Evolutionary conservation across 2,113 vertebrate species (phyloP).

Genomic region (human): DNA sequence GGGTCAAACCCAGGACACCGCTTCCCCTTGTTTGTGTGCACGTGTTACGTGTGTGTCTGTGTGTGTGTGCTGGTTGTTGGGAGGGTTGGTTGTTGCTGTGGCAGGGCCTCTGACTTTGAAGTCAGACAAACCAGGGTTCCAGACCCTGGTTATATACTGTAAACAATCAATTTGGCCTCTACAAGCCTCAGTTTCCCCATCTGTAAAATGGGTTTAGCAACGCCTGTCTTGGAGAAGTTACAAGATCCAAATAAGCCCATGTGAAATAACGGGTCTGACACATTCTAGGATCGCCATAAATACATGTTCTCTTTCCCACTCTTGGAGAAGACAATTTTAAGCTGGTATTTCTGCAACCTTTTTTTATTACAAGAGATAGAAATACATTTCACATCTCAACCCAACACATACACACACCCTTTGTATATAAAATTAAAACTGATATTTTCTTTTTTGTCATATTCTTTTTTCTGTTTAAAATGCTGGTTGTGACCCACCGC

Average conservation of each 20-base stretch:
- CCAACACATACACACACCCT: neutral
- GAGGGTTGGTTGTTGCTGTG: neutral
- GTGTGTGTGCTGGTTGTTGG: neutral
- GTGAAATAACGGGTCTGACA: neutral
- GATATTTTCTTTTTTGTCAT: constrained; percentile 34
- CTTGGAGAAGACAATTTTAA: neutral
- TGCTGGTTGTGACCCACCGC: neutral
- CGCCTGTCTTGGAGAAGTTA: neutral
- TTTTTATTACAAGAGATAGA: neutral
- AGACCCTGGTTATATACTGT: neutral
- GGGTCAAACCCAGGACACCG: neutral
- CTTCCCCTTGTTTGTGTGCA: neutral
- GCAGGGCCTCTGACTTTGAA: neutral
- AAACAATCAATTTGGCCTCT: neutral
- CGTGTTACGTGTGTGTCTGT: neutral
- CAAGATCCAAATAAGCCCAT: neutral
- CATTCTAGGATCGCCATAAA: neutral
- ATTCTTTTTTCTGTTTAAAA: constrained; percentile 14
- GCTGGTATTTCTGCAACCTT: constrained; percentile 6
- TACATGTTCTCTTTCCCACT: neutral
- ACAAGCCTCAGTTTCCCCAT: neutral
- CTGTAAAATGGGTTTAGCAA: neutral
- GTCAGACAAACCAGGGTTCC: neutral
- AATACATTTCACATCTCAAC: constrained; percentile 26
- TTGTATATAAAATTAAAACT: neutral